Evolutionary conservation across 2,113 vertebrate genomes (phyloP).

Genomic region (Hippopotamus amphibius): DNA sequence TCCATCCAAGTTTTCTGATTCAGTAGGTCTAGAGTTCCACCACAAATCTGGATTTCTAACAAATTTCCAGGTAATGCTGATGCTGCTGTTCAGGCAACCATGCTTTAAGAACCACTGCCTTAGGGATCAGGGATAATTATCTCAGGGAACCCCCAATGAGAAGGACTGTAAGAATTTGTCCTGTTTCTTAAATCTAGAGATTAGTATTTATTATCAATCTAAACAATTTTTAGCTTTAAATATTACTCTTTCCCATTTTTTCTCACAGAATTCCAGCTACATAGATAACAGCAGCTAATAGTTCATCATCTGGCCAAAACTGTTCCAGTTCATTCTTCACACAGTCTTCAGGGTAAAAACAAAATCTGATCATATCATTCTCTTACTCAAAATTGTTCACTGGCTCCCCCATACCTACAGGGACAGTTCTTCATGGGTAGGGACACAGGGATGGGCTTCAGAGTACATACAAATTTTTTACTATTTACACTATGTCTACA

Average conservation of each 20-base stretch:
- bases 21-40: neutral
- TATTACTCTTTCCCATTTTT: neutral
- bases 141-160: neutral
- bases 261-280: neutral
- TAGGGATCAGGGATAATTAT: neutral
- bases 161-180: neutral
- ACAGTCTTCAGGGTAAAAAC: neutral
- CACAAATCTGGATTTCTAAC: neutral
- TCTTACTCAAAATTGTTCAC: neutral
- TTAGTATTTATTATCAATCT: neutral
- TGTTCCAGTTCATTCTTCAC: neutral
- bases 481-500: neutral
- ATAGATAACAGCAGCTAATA: neutral
- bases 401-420: neutral
- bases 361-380: neutral
- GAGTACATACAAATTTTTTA: neutral
- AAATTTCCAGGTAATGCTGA: neutral
- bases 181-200: neutral
- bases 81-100: neutral
- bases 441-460: neutral
- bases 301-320: neutral
- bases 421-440: neutral
- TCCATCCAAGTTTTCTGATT: neutral
- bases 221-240: conserved; percentile 27
- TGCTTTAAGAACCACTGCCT: neutral